Evolutionary conservation across 2,797 vertebrate genomes (phyloP), one percentile per base, ranked within the genome.

Genomic region (Cyprinella venusta): DNA sequence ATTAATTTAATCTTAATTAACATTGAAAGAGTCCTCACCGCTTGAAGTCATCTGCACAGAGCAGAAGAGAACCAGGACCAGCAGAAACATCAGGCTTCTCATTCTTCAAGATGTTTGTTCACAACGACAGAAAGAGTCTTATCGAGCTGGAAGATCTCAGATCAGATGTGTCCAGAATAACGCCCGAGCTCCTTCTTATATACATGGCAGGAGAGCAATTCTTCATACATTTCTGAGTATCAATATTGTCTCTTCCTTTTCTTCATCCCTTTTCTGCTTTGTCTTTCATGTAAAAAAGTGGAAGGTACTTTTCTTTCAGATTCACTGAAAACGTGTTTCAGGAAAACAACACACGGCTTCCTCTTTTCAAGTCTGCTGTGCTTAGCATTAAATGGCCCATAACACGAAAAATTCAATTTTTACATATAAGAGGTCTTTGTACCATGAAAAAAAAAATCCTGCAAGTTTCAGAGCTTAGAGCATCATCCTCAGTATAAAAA

Each of bases 31-130:
- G 68, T 26, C 0, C 70, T 87, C 70, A 87, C 86, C 21, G 2
- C 69, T 40, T 26, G 45, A 75, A 69, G 82, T 81, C 15, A 40
- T 70, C 69, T 40, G 33, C 16, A 86, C 13, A 76, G 54, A 81
- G 69, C 79, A 84, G 82, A 82, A 40, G 48, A 84, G 5, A 30
- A 82, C 52, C 48, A 88, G 63, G 6, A 86, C 21, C 86, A 87
- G 54, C 68, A 85, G 56, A 77, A 52, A 45, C 36, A 54, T 30
- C 69, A 76, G 48, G 15, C 24, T 84, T 81, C 64, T 85, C 84
- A 85, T 85, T 84, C 50, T 72, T 76, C 71, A 59, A 72, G 45
- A 52, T 52, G 24, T 72, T 72, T 72, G 8, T 50, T 33, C 38
- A 71, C 52, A 45, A 13, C 1, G 56, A 12, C 21, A 54, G 40